Percentiles rank a stretch among this genome's conserved stretches.
phyloP scores from a whole-genome alignment of 2,797 vertebrate species.

The Anguilla anguilla region DNA sequence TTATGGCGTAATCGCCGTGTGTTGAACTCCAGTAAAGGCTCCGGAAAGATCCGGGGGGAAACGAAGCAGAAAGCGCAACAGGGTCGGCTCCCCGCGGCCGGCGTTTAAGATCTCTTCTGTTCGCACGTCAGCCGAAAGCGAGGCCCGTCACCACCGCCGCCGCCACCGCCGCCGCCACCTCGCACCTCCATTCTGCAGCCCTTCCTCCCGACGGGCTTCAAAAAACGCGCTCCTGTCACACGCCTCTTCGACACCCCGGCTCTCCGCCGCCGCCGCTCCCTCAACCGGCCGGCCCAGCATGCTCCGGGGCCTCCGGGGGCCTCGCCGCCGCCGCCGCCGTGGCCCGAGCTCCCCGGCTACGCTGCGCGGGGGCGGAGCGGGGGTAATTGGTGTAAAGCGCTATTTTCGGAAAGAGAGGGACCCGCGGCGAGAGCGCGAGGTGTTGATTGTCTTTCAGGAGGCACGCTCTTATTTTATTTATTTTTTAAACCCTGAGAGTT shows the following conservation, averaged over 20 bases:
- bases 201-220: not conserved
- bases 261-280: not conserved
- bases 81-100: not conserved
- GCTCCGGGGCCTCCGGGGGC: not conserved
- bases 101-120: constrained; percentile 20
- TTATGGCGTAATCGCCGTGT: not conserved
- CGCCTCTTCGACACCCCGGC: not conserved
- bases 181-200: not conserved
- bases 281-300: not conserved
- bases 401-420: constrained; percentile 11
- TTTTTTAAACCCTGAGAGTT: not conserved
- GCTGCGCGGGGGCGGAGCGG: not conserved
- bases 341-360: not conserved
- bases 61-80: not conserved
- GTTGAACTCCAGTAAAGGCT: not conserved
- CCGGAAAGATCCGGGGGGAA: not conserved
- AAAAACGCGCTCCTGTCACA: not conserved
- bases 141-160: not conserved
- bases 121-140: constrained; percentile 17
- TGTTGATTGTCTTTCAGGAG: constrained; percentile 13
- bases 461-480: not conserved
- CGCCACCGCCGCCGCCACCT: not conserved
- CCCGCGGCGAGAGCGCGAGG: not conserved
- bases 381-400: not conserved
- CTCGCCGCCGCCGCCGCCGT: not conserved